Percentiles rank a stretch among this genome's conserved stretches.
Conservation (phyloP, 1,140 invertebrate species). For the Trypoxylus dichotomus region DNA sequence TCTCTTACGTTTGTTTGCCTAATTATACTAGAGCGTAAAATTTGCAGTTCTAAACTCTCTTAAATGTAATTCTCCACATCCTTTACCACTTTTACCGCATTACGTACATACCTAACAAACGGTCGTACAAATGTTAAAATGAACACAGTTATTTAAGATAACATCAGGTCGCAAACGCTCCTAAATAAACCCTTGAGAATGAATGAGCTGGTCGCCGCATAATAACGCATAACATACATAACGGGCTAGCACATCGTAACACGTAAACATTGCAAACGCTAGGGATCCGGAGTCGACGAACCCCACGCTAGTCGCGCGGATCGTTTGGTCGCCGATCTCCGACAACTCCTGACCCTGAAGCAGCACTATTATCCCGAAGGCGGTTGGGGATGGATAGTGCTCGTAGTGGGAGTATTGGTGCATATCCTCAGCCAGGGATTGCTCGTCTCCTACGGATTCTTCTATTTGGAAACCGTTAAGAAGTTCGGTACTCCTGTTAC, state of each 20-base stretch:
- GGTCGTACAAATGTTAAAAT: too few relatives aligned
- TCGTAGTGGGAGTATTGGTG: constrained; percentile 62
- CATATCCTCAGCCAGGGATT: constrained; percentile 67
- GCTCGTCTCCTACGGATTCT: constrained; percentile 61
- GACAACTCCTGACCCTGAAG: constrained; percentile 63
- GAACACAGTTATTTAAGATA: too few relatives aligned
- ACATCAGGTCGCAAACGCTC: neutral
- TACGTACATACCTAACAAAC: too few relatives aligned
- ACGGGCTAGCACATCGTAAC: neutral
- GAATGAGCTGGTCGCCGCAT: neutral
- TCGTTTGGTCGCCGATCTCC: constrained; percentile 57
- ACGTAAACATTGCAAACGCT: neutral
- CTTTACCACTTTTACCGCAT: too few relatives aligned
- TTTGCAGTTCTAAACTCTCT: too few relatives aligned
- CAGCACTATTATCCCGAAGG: constrained; percentile 77
- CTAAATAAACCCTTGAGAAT: neutral
- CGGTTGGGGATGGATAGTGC: constrained; percentile 74
- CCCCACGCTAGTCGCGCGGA: constrained; percentile 47
- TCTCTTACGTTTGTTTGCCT: too few relatives aligned
- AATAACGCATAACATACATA: neutral
- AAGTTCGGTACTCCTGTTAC: constrained; percentile 57
- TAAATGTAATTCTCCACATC: too few relatives aligned
- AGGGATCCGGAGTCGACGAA: constrained; percentile 48
- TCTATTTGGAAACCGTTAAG: constrained; percentile 57
- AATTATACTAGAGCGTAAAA: too few relatives aligned